Evolutionary conservation across 2,797 vertebrate species (phyloP), one percentile per base, ranked within the genome.

Genomic region (Pagetopsis macropterus): DNA sequence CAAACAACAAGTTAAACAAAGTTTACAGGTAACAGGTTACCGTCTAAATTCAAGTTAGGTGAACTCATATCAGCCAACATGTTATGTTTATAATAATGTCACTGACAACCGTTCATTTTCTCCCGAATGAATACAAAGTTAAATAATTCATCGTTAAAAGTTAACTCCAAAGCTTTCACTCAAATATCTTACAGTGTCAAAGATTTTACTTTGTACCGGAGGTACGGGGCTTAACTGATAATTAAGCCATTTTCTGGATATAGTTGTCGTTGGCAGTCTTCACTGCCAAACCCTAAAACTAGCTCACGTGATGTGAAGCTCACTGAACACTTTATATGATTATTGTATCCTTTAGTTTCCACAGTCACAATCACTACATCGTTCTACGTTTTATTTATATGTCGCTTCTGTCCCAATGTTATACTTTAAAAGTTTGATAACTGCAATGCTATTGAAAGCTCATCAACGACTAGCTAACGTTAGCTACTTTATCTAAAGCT

Each of bases 401-500:
- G 15, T 19, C 5, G 7, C 31, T 9, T 4, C 2, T 37, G 11
- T 13, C 13, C 3, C 4, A 3, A 1, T 33, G n/a, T 17, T n/a
- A 6, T 8, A 48, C 19, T 60, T 11, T 12, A 2, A 31, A 17
- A 5, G 9, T 37, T 12, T 41, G 15, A 48, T 8, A 16, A 41
- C 19, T 1, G 2, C 11, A 0, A 12, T 44, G 12, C 9, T 23
- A 15, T 13, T 16, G 13, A 33, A 37, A 51, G 27, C 17, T 23
- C 55, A 2, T 5, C n/a, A 11, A 33, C 9, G 41, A 14, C 61
- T 11, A 67, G 48, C 63, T 58, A 56, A 17, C 17, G 21, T 46
- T 12, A 37, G 21, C 33, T 40, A 52, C 21, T 9, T 44, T n/a
- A 14, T 79, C 58, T 57, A 46, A 12, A 13, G 50, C 43, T 71